Percentiles rank a stretch among this genome's conserved stretches.
Evolutionary conservation across 2,113 vertebrate species (phyloP).

Genomic region (Accipiter cooperii): DNA sequence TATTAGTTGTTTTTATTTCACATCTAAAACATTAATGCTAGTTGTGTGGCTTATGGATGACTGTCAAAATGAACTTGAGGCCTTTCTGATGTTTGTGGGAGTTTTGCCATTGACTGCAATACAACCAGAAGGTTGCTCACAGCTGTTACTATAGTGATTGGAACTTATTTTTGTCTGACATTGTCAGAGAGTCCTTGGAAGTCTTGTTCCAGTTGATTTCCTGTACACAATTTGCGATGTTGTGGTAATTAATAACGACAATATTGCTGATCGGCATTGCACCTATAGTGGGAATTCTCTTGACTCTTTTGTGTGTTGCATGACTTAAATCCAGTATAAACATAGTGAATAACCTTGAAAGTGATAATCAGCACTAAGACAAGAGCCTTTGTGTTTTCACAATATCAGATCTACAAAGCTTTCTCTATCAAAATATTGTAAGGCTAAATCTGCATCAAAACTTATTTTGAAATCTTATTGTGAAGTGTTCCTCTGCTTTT

Average conservation of each 20-base stretch:
- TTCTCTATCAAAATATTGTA: not conserved
- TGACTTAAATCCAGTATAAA: not conserved
- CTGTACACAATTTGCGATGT: not conserved
- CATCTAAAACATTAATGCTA: not conserved
- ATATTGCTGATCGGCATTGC: not conserved
- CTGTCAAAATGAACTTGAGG: not conserved
- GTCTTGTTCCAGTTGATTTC: constrained; percentile 36
- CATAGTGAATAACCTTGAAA: not conserved
- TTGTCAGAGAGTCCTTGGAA: constrained; percentile 21
- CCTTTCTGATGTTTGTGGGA: not conserved
- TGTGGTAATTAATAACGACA: constrained; percentile 12
- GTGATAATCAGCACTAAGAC: not conserved
- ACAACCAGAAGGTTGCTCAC: not conserved
- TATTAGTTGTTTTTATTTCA: not conserved
- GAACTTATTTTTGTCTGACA: constrained; percentile 33
- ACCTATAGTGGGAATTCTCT: not conserved
- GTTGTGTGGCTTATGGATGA: not conserved
- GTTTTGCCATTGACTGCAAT: not conserved
- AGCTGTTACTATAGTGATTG: constrained; percentile 9
- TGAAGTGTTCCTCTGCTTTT: not conserved
- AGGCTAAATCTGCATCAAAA: not conserved
- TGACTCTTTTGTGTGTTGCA: not conserved
- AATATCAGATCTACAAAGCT: not conserved
- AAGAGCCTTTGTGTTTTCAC: not conserved
- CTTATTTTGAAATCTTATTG: not conserved